Evolutionary conservation across 2,113 vertebrate species (phyloP), one percentile per base, ranked within the genome.

Genomic region (Struthio camelus): DNA sequence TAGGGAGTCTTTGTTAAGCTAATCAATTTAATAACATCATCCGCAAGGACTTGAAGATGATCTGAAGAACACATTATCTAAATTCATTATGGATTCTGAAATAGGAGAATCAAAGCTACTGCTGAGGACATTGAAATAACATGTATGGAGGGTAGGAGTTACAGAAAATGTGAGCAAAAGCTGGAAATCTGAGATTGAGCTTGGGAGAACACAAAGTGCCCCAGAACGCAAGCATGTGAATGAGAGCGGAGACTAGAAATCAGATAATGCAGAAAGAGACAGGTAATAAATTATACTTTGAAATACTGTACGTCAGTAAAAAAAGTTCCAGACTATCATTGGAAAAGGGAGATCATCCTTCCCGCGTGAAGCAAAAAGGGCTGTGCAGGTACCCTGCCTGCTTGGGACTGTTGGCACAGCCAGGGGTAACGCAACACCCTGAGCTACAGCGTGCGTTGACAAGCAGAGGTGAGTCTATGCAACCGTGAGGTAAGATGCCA

Each of bases 391-490:
- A 24, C 20, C 5, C 34, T 3, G 0, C 16, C 7, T 11, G 11
- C 11, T 36, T 0, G 0, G 50, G 82, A 44, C 25, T 50, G 25
- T 20, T 64, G 53, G 40, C 58, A 16, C 22, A 2, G 2, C 54
- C 78, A 73, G 23, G 64, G 18, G 27, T 17, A 69, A 40, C 53
- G 28, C 11, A 24, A 15, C 5, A 67, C 61, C 40, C 4, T 18
- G 1, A 79, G n/a, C 61, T 23, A 12, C 3, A 7, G 34, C 34
- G 42, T 0, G 0, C 0, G 1, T 0, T 1, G 36, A 30, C 19
- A 32, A 36, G 19, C 2, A 44, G 44, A 42, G 48, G 42, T 9
- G 32, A 89, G 32, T 18, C 38, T 7, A 15, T 28, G 28, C 53
- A 28, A 54, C 53, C 0, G 0, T 15, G 6, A 66, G 18, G 4